Base-by-base conservation (phyloP, 2,113 vertebrate species). In the Daphoenositta chrysoptera region DNA sequence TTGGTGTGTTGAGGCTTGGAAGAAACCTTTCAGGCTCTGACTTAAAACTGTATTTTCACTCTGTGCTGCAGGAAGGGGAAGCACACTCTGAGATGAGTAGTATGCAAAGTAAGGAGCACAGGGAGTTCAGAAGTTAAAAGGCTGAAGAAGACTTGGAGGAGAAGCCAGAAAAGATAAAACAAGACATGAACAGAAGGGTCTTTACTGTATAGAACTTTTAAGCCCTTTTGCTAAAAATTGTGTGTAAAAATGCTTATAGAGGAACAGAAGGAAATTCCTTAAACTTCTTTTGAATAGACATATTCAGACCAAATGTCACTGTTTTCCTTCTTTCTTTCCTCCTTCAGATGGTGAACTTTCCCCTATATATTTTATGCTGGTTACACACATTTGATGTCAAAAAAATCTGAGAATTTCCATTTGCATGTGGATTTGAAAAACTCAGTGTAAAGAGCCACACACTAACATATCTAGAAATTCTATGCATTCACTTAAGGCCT, bases 351-450 rank as follows among this genome's bases (percentile, higher is more conserved):
- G 44, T 21, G 54, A 76, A 58, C 37, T 80, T 61, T 10, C 21
- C 47, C 28, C 37, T 45, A 0, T 68, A 26, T 11, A 8, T 63
- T 87, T 53, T 28, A 82, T 70, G 48, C 8, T 50, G 40, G n/a
- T 14, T 78, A 24, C 7, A 16, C 20, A 15, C 0, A 1, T 51
- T 19, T 35, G 30, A 35, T 0, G 0, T 28, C 3, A 80, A 65
- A 66, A 69, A 61, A 31, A 11, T 18, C 27, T 61, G 12, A 60
- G 63, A 71, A 20, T 5, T 42, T 72, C 20, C 23, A 39, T 72
- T 69, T 85, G 8, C 10, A 28, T 0, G 3, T 63, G 47, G 7
- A 13, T 72, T 83, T 3, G 1, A 53, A 68, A 71, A 53, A 71
- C 40, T 64, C 18, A 17, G 18, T 37, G 51, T 66, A 22, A 58